Conservation (phyloP, 2,888 invertebrate genomes). For the Thumatha senex region DNA sequence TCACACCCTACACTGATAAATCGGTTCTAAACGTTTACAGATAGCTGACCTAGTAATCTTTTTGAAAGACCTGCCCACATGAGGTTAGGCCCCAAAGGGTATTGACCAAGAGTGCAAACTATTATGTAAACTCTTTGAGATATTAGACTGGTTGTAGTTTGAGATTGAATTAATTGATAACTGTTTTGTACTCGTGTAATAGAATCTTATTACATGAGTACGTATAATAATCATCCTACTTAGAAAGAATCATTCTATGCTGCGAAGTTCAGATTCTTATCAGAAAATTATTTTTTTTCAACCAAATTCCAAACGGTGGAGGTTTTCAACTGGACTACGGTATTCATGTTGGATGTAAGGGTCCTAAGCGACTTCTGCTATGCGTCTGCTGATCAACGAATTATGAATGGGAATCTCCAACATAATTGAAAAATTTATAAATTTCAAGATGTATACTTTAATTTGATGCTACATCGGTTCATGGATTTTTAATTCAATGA, state of each 20-base stretch:
- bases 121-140: slow-evolving; percentile 28
- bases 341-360: too few species aligned
- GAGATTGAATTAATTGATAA: not conserved
- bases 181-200: not conserved
- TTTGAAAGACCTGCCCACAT: slow-evolving; percentile 23
- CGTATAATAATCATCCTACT: not conserved
- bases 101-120: slow-evolving; percentile 29
- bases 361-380: too few species aligned
- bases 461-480: too few species aligned
- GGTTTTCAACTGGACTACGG: too few species aligned
- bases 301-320: too few species aligned
- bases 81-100: slow-evolving; percentile 36
- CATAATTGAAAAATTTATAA: too few species aligned
- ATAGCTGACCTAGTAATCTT: slow-evolving; percentile 39
- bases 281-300: not conserved
- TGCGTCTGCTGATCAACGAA: too few species aligned
- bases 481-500: too few species aligned
- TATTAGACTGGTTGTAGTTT: slow-evolving; percentile 10
- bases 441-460: too few species aligned
- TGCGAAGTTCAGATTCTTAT: not conserved
- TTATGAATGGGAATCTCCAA: too few species aligned
- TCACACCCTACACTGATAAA: not conserved
- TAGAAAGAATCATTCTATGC: not conserved
- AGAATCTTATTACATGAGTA: not conserved
- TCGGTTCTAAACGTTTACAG: not conserved